Conservation (phyloP, 2,888 invertebrate genomes). For the Cerastis rubricosa region DNA sequence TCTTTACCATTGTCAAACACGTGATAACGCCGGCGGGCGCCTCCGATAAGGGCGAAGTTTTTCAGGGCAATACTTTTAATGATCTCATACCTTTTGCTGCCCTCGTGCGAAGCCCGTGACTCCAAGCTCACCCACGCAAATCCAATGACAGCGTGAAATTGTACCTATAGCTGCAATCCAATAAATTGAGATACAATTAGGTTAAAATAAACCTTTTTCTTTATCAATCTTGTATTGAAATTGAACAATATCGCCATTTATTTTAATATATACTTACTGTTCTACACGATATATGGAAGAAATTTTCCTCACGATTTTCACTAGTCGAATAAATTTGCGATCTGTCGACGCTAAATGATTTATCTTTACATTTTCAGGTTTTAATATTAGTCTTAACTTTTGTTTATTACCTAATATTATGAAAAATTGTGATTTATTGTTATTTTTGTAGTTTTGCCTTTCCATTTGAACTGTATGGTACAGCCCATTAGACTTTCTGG, state of each 20-base stretch:
- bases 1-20: constrained; percentile 28
- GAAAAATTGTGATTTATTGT: background rate
- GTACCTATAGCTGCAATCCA: constrained; percentile 14
- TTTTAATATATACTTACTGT: constrained; percentile 29
- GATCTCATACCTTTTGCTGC: constrained; percentile 43
- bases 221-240: constrained; percentile 36
- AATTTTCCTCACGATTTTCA: constrained; percentile 5
- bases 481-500: background rate
- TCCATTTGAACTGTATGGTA: background rate
- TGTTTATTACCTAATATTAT: constrained; percentile 15
- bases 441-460: background rate
- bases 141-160: constrained; percentile 42
- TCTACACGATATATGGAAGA: background rate
- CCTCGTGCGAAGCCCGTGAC: constrained; percentile 28
- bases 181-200: constrained; percentile 45
- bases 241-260: constrained; percentile 43
- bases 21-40: constrained; percentile 17
- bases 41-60: constrained; percentile 33
- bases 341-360: constrained; percentile 31
- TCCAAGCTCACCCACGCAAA: constrained; percentile 37
- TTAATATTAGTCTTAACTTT: constrained; percentile 10
- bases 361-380: constrained; percentile 11
- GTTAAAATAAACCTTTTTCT: constrained; percentile 42
- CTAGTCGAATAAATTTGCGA: constrained; percentile 21
- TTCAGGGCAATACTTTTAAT: constrained; percentile 55